Evolutionary conservation across 2,888 invertebrate species (phyloP), one percentile per base, ranked within the genome.

Genomic region (Octonoba sinensis): DNA sequence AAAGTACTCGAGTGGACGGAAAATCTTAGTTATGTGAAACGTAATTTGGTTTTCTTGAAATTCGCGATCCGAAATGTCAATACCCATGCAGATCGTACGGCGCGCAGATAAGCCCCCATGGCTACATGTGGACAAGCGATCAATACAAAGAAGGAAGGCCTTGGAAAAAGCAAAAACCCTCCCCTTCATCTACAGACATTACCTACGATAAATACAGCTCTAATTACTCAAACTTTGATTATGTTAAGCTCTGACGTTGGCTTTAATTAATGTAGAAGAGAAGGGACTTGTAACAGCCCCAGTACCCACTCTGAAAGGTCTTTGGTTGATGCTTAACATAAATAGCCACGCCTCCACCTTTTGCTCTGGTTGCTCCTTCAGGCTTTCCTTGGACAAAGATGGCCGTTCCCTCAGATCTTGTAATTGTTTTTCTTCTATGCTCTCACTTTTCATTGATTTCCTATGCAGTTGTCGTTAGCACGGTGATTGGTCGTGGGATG

Each of bases 181-280:
- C 62, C 62, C 79, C 49, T 73, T 73, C 67, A 73, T 67, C 66
- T 79, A 71, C 72, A 73, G 78, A 69, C 79, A 73, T 77, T 70
- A 69, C 76, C 54, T 66, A 73, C 73, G 73, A 81, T 73, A 81
- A 81, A 81, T 81, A 81, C 79, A 73, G 73, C 72, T 79, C 79
- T 81, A 81, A 81, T 81, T 81, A 71, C 79, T 81, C 73, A 81
- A 81, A 81, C 79, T 81, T 81, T 81, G 79, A 81, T 81, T 81
- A 81, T 81, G 79, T 81, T 81, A 73, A 81, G 79, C 79, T 73
- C 79, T 73, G 79, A 81, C 79, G 73, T 73, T 81, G 79, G 69
- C 79, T 81, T 81, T 81, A 81, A 81, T 81, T 81, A 81, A 81
- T 81, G 79, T 77, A n/a, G 69, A 64, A 77, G 56, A 54, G 64